phyloP scores from a whole-genome alignment of 2,113 vertebrate species.

The Scopus umbretta region DNA sequence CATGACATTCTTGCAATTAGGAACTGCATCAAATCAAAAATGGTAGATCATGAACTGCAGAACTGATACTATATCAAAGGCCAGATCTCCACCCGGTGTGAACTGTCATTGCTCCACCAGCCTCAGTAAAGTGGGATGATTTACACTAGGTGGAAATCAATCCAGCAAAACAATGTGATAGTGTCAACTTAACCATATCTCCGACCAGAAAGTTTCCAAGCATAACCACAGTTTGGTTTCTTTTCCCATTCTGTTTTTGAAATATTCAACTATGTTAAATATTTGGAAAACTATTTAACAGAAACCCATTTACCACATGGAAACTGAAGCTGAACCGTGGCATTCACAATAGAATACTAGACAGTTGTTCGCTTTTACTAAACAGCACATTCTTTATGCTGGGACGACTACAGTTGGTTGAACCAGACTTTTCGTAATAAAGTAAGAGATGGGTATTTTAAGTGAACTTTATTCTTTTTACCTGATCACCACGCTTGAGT shows the following conservation, averaged over 20 bases:
- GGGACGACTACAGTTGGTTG: neutral
- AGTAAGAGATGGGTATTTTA: neutral
- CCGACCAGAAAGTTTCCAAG: neutral
- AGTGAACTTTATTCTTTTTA: neutral
- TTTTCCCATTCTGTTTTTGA: neutral
- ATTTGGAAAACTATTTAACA: neutral
- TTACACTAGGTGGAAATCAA: neutral
- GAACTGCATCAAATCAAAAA: neutral
- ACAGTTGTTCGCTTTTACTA: neutral
- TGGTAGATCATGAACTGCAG: neutral
- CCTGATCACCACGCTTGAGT: conserved; percentile 96
- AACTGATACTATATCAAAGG: neutral
- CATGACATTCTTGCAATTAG: neutral
- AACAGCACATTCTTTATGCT: neutral
- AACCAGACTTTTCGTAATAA: neutral
- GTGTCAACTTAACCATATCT: neutral
- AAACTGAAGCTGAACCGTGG: neutral
- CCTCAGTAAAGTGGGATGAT: neutral
- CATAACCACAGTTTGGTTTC: neutral
- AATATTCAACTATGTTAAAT: neutral
- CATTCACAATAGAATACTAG: neutral
- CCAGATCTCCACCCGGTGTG: neutral
- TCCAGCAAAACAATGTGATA: neutral
- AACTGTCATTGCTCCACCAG: neutral
- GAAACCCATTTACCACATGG: neutral